phyloP scores from a whole-genome alignment of 2,888 invertebrate genomes.

The Cybosia mesomella region DNA sequence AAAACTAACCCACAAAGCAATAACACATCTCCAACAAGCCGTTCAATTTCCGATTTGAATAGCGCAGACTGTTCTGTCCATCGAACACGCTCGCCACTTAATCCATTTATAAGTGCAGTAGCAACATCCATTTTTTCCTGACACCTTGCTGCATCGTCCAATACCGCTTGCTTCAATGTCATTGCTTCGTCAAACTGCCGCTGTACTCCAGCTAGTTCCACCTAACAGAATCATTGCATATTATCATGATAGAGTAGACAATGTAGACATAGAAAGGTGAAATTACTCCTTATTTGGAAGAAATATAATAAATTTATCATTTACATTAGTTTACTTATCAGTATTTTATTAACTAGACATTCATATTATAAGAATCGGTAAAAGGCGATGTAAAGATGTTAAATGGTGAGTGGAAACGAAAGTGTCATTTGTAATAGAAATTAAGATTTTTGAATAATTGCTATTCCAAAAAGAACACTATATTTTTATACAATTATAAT shows the following conservation, averaged over 20 bases:
- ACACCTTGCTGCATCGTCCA: constrained; percentile 93
- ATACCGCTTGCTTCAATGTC: constrained; percentile 90
- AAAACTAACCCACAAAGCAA: constrained; percentile 89
- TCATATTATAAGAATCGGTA: background rate
- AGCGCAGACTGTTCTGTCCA: constrained; percentile 95
- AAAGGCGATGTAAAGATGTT: too few relatives aligned
- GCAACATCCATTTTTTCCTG: constrained; percentile 96
- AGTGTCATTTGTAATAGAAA: too few relatives aligned
- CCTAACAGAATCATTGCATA: constrained; percentile 51
- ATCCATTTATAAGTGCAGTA: constrained; percentile 93
- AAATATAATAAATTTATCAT: too few relatives aligned
- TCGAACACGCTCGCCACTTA: constrained; percentile 93
- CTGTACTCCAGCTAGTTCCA: constrained; percentile 88
- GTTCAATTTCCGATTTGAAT: constrained; percentile 94
- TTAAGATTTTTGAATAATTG: too few relatives aligned
- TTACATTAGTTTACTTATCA: too few relatives aligned
- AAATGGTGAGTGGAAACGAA: too few relatives aligned
- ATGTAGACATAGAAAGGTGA: too few relatives aligned
- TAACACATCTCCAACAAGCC: constrained; percentile 94
- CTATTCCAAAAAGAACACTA: too few relatives aligned
- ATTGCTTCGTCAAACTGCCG: constrained; percentile 91
- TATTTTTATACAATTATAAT: too few relatives aligned
- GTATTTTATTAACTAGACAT: background rate
- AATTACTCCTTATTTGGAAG: too few relatives aligned
- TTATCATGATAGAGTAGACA: background rate